A percentile compares a stretch with the other conserved stretches of the same genome.
Evolutionary conservation across 1,140 invertebrate species (phyloP).

Genomic region (Aphidius gifuensis): DNA sequence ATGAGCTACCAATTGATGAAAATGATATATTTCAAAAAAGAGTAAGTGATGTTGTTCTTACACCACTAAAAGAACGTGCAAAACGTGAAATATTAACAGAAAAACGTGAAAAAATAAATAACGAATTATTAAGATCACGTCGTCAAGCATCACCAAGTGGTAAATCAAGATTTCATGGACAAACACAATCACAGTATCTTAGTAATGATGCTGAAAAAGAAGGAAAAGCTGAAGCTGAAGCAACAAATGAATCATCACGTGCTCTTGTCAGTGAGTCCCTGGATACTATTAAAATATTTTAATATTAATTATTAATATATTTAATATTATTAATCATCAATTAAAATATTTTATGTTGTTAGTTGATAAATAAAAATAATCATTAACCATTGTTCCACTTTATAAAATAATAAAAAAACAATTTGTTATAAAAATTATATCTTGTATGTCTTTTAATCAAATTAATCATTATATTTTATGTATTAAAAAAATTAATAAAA

Average conservation of each 20-base stretch:
- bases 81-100: slow-evolving; percentile 33
- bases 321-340: slow-evolving; percentile 14
- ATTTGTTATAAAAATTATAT: background rate
- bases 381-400: no score
- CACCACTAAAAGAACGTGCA: slow-evolving; percentile 28
- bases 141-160: slow-evolving; percentile 23
- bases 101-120: slow-evolving; percentile 30
- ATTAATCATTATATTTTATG: slow-evolving; percentile 9
- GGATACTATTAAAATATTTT: background rate
- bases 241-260: slow-evolving; percentile 66
- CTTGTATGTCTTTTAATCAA: background rate
- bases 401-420: slow-evolving; percentile 11
- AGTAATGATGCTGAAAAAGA: slow-evolving; percentile 55
- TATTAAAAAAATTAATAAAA: background rate
- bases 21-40: slow-evolving; percentile 32
- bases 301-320: slow-evolving; percentile 13
- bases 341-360: no score
- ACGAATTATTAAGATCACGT: slow-evolving; percentile 27
- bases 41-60: slow-evolving; percentile 30
- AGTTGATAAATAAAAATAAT: no score
- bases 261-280: slow-evolving; percentile 72
- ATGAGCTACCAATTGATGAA: slow-evolving; percentile 39
- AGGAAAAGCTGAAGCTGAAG: slow-evolving; percentile 76
- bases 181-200: slow-evolving; percentile 76
- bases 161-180: slow-evolving; percentile 59